phyloP scores from a whole-genome alignment of 2,797 vertebrate genomes.

The Microctenopoma lineatum region DNA sequence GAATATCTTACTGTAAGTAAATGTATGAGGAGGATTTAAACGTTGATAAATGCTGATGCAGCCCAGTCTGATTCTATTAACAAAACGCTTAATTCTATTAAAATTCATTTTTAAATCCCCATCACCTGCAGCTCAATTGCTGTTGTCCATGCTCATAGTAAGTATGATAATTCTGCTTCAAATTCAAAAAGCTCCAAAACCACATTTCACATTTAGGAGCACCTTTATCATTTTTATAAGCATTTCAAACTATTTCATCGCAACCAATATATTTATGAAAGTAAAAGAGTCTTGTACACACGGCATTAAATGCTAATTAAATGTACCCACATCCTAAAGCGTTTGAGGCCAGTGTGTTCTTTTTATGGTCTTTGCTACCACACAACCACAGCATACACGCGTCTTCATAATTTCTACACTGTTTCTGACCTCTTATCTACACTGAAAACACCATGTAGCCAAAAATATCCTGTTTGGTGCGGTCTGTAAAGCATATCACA shows the following conservation, averaged over 20 bases:
- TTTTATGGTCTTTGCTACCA: neutral
- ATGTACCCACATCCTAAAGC: neutral
- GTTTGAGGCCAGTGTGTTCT: neutral
- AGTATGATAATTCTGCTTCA: constrained; percentile 4
- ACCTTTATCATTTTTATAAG: neutral
- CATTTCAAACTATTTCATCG: too few species aligned
- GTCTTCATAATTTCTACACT: too few species aligned
- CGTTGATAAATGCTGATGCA: constrained; percentile 11
- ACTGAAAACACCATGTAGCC: neutral
- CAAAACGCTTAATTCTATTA: constrained; percentile 27
- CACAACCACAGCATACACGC: too few species aligned
- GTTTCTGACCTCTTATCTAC: neutral
- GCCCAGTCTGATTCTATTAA: constrained; percentile 24
- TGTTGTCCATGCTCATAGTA: neutral
- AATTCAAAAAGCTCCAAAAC: neutral
- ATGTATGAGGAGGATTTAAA: constrained; percentile 15
- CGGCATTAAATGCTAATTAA: too few species aligned
- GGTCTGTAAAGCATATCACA: constrained; percentile 3
- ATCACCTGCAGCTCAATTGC: constrained; percentile 15
- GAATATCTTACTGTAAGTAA: neutral
- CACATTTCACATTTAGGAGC: neutral
- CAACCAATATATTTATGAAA: too few species aligned
- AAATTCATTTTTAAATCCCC: constrained; percentile 24
- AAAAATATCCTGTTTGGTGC: neutral
- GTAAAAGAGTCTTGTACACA: too few species aligned